These are phyloP conservation scores for Ascaphus truei DNA, from an alignment of 2,113 vertebrate genomes.

Conservation along the genomic window DNA sequence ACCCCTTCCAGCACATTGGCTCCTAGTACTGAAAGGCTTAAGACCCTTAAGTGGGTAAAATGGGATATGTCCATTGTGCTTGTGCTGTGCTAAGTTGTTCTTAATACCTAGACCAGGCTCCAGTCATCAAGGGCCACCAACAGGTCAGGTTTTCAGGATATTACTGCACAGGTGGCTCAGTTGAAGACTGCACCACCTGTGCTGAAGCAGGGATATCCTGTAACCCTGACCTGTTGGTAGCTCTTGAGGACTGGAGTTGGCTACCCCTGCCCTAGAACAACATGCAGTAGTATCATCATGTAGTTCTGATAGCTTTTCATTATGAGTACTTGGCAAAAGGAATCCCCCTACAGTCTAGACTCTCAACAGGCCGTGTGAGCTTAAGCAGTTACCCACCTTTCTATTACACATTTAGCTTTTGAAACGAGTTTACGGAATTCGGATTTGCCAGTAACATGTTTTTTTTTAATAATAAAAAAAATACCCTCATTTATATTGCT, in stretches of 20 bases:
- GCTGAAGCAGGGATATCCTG: no score
- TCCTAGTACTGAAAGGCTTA: background rate
- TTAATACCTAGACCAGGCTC: no score
- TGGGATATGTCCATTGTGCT: background rate
- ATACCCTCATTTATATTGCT: background rate
- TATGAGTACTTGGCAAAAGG: constrained; percentile 23
- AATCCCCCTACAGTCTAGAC: constrained; percentile 22
- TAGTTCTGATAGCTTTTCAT: constrained; percentile 15
- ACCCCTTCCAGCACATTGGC: background rate
- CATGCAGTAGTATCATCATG: background rate
- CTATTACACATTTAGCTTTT: constrained; percentile 1
- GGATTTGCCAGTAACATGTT: background rate
- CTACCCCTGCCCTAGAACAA: no score
- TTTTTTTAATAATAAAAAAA: background rate
- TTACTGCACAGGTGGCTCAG: no score
- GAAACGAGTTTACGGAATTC: background rate
- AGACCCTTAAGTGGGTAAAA: background rate
- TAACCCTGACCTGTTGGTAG: no score
- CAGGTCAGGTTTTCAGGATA: no score
- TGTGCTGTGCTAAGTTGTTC: background rate
- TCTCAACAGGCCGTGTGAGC: constrained; percentile 13
- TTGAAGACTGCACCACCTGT: no score
- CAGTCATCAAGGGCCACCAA: no score
- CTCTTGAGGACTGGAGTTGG: no score
- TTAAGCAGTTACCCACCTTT: constrained; percentile 14